Evolutionary conservation across 2,113 vertebrate species (phyloP), one percentile per base, ranked within the genome.

Genomic region (Nettapus auritus): DNA sequence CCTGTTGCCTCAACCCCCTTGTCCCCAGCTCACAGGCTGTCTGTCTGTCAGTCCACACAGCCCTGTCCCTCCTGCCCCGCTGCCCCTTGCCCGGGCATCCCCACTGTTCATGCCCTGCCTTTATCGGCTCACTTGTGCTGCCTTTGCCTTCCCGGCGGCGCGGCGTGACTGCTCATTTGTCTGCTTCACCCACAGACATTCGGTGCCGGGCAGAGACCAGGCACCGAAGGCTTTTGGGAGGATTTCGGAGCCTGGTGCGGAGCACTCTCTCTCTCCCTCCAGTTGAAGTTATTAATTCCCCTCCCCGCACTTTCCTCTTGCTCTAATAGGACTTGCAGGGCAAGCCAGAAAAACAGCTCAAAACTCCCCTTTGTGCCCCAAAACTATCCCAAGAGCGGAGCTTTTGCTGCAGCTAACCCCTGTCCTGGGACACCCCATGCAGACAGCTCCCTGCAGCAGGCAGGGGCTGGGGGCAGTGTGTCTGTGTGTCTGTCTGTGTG

Each of bases 191-290:
- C 31, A 1, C 28, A 64, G n/a, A 15, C 4, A n/a, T 3, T 48
- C 25, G 31, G 29, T 9, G 19, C 1, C 1, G 6, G 78, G 76
- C 64, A 77, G 31, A 42, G 26, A n/a, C 23, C 20, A 4, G 28
- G 48, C 12, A 0, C 56, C 18, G 13, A 33, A 52, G 34, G 21
- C 34, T 82, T 40, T 20, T 11, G 19, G 55, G 38, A 20, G 13
- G 2, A 75, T 87, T 89, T 64, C 1, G 17, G 14, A 82, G 17
- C 18, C 62, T 25, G 55, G n/a, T 76, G 38, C 40, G 19, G 38
- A 82, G 9, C 4, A 0, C 19, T 90, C 1, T 0, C 21, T 90
- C 1, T 0, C 66, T 16, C 77, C 48, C 34, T 66, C 69, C 38
- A 33, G 28, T 34, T 38, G 40, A 11, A 34, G 11, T 63, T n/a